These are phyloP conservation scores for Hybognathus amarus DNA, from an alignment of 2,797 vertebrate genomes.

Conservation along the genomic window DNA sequence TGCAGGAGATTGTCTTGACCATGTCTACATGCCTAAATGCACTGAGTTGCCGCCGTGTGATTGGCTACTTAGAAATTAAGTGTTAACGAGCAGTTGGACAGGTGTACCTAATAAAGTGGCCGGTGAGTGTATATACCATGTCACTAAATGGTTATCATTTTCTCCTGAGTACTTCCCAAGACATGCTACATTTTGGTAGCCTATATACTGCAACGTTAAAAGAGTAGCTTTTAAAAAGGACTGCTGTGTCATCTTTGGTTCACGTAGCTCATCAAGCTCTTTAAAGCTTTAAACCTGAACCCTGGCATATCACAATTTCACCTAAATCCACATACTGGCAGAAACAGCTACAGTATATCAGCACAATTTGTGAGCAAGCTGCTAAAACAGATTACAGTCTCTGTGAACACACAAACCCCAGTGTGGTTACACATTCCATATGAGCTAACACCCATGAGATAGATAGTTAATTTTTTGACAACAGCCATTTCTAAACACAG, in stretches of 20 bases:
- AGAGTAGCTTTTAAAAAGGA: neutral
- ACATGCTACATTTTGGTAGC: neutral
- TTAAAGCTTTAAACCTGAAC: conserved; percentile 5
- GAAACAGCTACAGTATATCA: neutral
- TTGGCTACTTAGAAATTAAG: too few relatives aligned
- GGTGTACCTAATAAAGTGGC: too few relatives aligned
- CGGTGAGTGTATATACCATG: neutral
- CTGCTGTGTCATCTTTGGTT: neutral
- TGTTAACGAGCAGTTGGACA: too few relatives aligned
- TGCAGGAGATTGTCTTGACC: too few relatives aligned
- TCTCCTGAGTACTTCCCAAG: neutral
- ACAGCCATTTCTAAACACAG: conserved; percentile 54
- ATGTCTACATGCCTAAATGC: too few relatives aligned
- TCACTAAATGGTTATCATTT: neutral
- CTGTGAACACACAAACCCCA: conserved; percentile 8
- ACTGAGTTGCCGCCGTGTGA: too few relatives aligned
- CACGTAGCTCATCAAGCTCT: neutral
- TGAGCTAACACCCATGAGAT: conserved; percentile 11
- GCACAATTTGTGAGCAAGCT: neutral
- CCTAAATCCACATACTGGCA: conserved; percentile 9
- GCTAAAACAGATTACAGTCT: conserved; percentile 26
- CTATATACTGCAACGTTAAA: neutral
- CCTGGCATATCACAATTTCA: neutral
- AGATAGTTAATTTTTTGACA: conserved; percentile 16
- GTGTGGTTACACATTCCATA: neutral